Conservation (phyloP, 2,113 vertebrate genomes). For the Microcebus tavaratra region DNA sequence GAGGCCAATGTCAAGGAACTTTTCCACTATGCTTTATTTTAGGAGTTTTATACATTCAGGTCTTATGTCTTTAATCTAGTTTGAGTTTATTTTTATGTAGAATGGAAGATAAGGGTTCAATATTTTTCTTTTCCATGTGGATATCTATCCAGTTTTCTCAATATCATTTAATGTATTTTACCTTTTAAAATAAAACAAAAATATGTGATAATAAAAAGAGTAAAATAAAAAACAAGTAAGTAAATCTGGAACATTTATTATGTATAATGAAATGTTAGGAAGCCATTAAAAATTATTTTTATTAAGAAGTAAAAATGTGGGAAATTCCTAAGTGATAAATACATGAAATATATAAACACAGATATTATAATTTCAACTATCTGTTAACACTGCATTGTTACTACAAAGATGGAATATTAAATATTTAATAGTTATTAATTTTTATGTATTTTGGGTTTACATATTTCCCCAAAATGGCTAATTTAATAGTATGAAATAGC, state of each 20-base stretch:
- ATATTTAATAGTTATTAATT: neutral
- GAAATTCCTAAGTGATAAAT: neutral
- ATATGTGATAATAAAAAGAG: neutral
- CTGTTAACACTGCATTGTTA: neutral
- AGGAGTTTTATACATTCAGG: no score
- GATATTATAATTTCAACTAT: neutral
- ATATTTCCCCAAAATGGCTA: neutral
- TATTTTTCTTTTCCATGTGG: no score
- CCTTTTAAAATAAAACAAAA: neutral
- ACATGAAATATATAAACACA: neutral
- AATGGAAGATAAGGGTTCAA: no score
- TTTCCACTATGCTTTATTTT: no score
- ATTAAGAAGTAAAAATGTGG: neutral
- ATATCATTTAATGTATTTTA: neutral
- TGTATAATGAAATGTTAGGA: neutral
- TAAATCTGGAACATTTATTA: neutral
- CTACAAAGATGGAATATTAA: neutral
- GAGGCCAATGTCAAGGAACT: no score
- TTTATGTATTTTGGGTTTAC: neutral
- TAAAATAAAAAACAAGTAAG: neutral
- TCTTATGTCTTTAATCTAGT: no score
- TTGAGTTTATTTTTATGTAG: no score
- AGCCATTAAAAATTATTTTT: neutral
- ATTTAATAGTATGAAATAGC: neutral
- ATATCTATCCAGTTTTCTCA: no score